Conservation (phyloP, 2,113 vertebrate genomes). For the Protobothrops flavoviridis region DNA sequence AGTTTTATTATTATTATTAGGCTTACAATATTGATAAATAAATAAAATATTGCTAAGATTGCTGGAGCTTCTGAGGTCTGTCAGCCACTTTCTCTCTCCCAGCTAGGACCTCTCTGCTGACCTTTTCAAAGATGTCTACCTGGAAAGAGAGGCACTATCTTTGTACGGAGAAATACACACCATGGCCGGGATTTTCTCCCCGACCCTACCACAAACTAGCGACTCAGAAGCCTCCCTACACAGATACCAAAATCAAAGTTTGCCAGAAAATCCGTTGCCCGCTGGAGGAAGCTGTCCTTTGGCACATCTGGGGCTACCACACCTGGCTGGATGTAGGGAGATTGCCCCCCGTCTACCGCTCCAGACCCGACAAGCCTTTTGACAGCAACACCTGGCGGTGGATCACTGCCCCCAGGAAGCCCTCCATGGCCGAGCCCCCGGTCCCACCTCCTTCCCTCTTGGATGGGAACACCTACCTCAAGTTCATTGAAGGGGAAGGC, state of each 20-base stretch:
- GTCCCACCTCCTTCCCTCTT: constrained; percentile 63
- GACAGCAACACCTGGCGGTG: constrained; percentile 64
- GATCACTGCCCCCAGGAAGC: constrained; percentile 25
- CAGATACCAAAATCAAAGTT: constrained; percentile 45
- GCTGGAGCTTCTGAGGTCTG: neutral
- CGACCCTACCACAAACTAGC: constrained; percentile 38
- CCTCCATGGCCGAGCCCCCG: neutral
- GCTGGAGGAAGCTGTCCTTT: neutral
- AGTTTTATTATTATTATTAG: too few relatives aligned
- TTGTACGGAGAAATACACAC: neutral
- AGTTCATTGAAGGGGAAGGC: constrained; percentile 37
- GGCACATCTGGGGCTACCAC: constrained; percentile 58
- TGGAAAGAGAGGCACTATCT: constrained; percentile 47
- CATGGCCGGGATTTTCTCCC: constrained; percentile 48
- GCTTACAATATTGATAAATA: too few relatives aligned
- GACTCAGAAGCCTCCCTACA: constrained; percentile 35
- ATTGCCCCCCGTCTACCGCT: constrained; percentile 53
- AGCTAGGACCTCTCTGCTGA: constrained; percentile 23
- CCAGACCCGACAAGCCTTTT: constrained; percentile 32
- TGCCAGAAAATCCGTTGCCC: neutral
- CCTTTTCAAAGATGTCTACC: neutral
- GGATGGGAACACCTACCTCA: constrained; percentile 52
- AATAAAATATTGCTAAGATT: too few relatives aligned
- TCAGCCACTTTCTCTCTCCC: neutral
- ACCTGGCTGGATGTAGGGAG: constrained; percentile 62